These are phyloP conservation scores for Ypsolopha sequella DNA, from an alignment of 2,888 invertebrate genomes.

Conservation along the genomic window DNA sequence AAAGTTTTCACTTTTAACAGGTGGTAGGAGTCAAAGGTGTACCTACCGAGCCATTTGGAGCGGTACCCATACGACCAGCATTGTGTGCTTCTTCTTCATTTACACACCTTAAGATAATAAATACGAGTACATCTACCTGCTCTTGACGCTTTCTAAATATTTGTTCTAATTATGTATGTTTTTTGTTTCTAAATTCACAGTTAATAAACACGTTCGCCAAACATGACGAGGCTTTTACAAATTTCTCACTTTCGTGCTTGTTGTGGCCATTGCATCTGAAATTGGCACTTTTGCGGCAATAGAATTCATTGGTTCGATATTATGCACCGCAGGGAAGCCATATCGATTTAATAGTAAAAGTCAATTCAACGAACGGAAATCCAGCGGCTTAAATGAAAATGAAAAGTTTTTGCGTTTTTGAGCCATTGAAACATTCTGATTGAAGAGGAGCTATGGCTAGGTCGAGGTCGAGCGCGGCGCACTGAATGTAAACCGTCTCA, in stretches of 20 bases:
- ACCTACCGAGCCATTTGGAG: not conserved
- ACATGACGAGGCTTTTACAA: not conserved
- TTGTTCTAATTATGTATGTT: not conserved
- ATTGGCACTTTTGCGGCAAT: slow-evolving; percentile 42
- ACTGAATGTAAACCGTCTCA: too few relatives aligned
- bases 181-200: not conserved
- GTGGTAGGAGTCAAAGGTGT: not conserved
- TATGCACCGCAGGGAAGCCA: slow-evolving; percentile 15
- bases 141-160: not conserved
- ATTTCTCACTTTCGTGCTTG: slow-evolving; percentile 13
- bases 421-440: too few relatives aligned
- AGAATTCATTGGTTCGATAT: slow-evolving; percentile 30
- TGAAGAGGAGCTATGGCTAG: too few relatives aligned
- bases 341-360: slow-evolving; percentile 7
- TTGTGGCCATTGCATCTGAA: slow-evolving; percentile 57
- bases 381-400: not conserved
- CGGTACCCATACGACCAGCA: not conserved
- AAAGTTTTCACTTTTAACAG: too few relatives aligned
- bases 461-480: too few relatives aligned
- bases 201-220: not conserved
- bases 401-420: too few relatives aligned
- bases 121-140: too few relatives aligned
- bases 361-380: slow-evolving; percentile 2
- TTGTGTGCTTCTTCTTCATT: not conserved
- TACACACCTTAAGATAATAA: not conserved